Percentiles rank a stretch among this genome's conserved stretches.
phyloP scores from a whole-genome alignment of 2,113 vertebrate species.

The Engraulis encrasicolus region DNA sequence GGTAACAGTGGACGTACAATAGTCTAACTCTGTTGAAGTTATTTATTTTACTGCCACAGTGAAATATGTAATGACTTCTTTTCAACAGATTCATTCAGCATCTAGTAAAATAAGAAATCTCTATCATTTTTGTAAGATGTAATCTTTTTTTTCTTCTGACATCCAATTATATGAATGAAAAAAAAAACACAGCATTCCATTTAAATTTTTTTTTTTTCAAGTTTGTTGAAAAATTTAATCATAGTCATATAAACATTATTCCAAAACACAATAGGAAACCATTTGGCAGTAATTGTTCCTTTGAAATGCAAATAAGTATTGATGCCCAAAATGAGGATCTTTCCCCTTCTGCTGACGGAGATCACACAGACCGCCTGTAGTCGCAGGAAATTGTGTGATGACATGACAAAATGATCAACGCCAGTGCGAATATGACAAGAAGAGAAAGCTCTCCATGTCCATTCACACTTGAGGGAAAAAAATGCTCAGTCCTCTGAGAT shows the following conservation, averaged over 20 bases:
- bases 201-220: no score
- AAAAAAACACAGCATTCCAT: no score
- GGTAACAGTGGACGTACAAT: not conserved
- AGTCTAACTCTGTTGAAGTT: no score
- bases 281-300: not conserved
- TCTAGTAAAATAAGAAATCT: not conserved
- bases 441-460: not conserved
- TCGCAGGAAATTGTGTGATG: not conserved
- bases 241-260: not conserved
- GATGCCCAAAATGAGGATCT: not conserved
- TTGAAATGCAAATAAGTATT: not conserved
- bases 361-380: not conserved
- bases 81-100: not conserved
- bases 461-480: not conserved
- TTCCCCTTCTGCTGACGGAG: not conserved
- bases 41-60: no score
- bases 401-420: slow-evolving; percentile 3
- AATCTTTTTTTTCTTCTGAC: not conserved
- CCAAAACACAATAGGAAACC: not conserved
- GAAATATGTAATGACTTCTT: not conserved
- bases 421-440: not conserved
- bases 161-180: no score
- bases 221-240: not conserved
- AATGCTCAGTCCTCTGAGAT: not conserved
- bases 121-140: not conserved